Evolutionary conservation across 1,140 invertebrate genomes (phyloP).

Genomic region (Forficula auricularia): DNA sequence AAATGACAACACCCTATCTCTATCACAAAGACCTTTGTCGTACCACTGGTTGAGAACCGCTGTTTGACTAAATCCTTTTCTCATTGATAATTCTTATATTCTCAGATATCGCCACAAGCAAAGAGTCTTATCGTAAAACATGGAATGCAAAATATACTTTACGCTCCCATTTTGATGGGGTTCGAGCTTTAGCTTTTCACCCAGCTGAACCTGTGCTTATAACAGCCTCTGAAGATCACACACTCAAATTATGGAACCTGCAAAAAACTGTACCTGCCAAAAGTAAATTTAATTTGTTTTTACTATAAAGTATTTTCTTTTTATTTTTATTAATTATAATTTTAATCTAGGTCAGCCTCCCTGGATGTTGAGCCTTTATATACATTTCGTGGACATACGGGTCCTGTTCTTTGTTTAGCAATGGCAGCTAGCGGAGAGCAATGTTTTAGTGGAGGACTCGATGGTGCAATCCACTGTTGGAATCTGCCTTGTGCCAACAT

Average conservation of each 20-base stretch:
- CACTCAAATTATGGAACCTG: slow-evolving; percentile 96
- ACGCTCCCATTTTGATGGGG: slow-evolving; percentile 93
- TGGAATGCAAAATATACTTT: slow-evolving; percentile 97
- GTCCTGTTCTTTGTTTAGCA: slow-evolving; percentile 81
- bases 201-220: slow-evolving; percentile 91
- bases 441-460: slow-evolving; percentile 86
- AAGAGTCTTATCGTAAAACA: slow-evolving; percentile 88
- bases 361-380: slow-evolving; percentile 96
- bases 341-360: slow-evolving; percentile 50
- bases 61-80: too few species aligned
- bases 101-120: slow-evolving; percentile 57
- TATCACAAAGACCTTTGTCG: too few species aligned
- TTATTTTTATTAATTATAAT: background rate
- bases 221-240: slow-evolving; percentile 96
- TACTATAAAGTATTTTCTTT: background rate
- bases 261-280: slow-evolving; percentile 93
- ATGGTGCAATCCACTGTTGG: slow-evolving; percentile 90
- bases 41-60: too few species aligned
- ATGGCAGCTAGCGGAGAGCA: slow-evolving; percentile 81
- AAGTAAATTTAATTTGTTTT: slow-evolving; percentile 40
- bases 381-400: slow-evolving; percentile 87
- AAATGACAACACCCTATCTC: too few species aligned
- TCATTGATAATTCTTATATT: slow-evolving; percentile 2
- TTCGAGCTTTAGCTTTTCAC: slow-evolving; percentile 92
- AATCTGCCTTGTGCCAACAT: slow-evolving; percentile 83